Evolutionary conservation across 92 coral and sea anemone species (phyloP).

Genomic region (Zoanthus sansibaricus): DNA sequence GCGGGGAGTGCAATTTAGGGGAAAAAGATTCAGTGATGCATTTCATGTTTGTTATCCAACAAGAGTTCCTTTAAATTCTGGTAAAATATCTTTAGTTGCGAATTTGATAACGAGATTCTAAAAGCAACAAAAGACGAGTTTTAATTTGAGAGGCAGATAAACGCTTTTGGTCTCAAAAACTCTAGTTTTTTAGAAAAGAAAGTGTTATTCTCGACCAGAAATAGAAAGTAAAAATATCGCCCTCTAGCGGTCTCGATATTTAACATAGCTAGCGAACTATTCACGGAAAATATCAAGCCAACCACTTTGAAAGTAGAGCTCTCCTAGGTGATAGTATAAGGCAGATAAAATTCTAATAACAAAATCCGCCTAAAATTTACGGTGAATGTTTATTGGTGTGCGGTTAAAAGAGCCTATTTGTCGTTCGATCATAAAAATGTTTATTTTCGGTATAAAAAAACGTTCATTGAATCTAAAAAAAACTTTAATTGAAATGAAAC

Average conservation of each 20-base stretch:
- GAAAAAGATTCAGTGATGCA: slow-evolving; percentile 38
- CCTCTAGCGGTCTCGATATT: slow-evolving; percentile 38
- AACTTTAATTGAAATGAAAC: slow-evolving; percentile 27
- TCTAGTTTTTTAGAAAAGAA: neutral
- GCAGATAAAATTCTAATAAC: slow-evolving; percentile 49
- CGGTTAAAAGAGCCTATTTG: slow-evolving; percentile 23
- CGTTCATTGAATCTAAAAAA: slow-evolving; percentile 14
- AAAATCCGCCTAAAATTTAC: slow-evolving; percentile 21
- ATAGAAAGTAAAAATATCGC: slow-evolving; percentile 23
- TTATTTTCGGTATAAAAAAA: slow-evolving; percentile 17
- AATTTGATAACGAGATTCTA: neutral
- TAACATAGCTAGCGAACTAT: neutral
- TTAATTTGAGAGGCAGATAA: slow-evolving; percentile 4
- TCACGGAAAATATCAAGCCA: neutral
- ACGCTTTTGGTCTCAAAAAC: slow-evolving; percentile 21
- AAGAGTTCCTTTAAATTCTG: neutral
- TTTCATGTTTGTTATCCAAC: slow-evolving; percentile 21
- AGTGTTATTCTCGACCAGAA: neutral
- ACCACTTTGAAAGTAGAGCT: slow-evolving; percentile 24
- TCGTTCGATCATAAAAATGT: slow-evolving; percentile 15
- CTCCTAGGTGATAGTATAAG: slow-evolving; percentile 44
- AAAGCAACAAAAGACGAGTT: neutral
- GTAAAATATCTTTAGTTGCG: slow-evolving; percentile 4
- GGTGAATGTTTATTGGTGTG: slow-evolving; percentile 28
- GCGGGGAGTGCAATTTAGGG: slow-evolving; percentile 41